Percentiles rank a stretch among this genome's conserved stretches.
These are phyloP conservation scores for Epinephelus fuscoguttatus DNA, from an alignment of 2,113 vertebrate species.

Conservation along the genomic window DNA sequence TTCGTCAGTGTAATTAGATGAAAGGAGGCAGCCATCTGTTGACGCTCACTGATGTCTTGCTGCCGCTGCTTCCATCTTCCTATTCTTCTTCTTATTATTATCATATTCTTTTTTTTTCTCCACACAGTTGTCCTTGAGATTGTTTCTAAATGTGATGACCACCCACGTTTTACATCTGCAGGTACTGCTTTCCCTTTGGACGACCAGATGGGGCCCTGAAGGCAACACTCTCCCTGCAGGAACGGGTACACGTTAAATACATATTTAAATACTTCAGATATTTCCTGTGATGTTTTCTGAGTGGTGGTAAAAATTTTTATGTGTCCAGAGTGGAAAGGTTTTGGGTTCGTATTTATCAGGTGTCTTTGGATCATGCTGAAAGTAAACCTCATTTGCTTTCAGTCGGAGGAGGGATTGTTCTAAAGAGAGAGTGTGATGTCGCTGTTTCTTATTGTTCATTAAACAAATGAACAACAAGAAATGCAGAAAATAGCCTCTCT, in stretches of 20 bases:
- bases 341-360: not conserved
- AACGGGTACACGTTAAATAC: slow-evolving; percentile 88
- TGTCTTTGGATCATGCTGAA: not conserved
- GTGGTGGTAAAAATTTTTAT: not conserved
- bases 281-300: not conserved
- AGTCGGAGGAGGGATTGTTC: not conserved
- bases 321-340: not conserved
- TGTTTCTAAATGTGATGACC: slow-evolving; percentile 57
- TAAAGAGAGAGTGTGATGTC: too few relatives aligned
- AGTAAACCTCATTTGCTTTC: not conserved
- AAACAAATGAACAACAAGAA: too few relatives aligned
- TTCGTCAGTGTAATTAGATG: slow-evolving; percentile 68
- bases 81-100: slow-evolving; percentile 4
- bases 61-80: slow-evolving; percentile 30
- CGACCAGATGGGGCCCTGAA: slow-evolving; percentile 98
- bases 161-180: slow-evolving; percentile 78
- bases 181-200: slow-evolving; percentile 99
- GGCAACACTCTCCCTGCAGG: slow-evolving; percentile 96
- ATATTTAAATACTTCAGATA: not conserved
- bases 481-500: too few relatives aligned
- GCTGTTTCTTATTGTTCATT: too few relatives aligned
- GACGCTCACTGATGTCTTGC: slow-evolving; percentile 45
- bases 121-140: slow-evolving; percentile 64
- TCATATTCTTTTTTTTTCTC: not conserved
- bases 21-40: slow-evolving; percentile 77